These are phyloP conservation scores for Leguminivora glycinivorella DNA, from an alignment of 1,140 invertebrate genomes.

Conservation along the genomic window DNA sequence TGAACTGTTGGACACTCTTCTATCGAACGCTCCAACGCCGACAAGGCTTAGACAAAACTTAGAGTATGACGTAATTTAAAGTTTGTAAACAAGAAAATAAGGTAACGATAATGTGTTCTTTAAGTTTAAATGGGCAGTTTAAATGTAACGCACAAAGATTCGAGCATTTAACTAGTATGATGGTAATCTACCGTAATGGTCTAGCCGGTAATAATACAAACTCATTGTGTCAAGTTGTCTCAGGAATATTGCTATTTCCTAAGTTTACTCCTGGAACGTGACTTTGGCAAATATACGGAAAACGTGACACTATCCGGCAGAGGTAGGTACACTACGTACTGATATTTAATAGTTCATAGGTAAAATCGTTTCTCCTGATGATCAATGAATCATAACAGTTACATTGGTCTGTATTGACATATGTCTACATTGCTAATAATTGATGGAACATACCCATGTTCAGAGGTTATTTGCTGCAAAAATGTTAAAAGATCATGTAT, in stretches of 20 bases:
- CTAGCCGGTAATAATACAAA: not conserved
- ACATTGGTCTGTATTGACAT: too few species aligned
- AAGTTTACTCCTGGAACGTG: not conserved
- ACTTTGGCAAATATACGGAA: not conserved
- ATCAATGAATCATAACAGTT: too few species aligned
- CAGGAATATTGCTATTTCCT: not conserved
- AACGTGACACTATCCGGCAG: not conserved
- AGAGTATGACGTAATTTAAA: not conserved
- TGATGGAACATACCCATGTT: too few species aligned
- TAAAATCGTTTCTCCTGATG: too few species aligned
- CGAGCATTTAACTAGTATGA: not conserved
- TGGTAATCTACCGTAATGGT: not conserved
- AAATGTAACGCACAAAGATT: not conserved
- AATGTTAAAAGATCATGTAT: too few species aligned
- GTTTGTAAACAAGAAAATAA: not conserved
- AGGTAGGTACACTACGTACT: too few species aligned
- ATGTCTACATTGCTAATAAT: too few species aligned
- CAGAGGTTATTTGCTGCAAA: too few species aligned
- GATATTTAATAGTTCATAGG: too few species aligned
- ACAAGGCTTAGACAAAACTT: too few species aligned
- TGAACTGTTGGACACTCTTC: too few species aligned
- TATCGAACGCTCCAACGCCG: too few species aligned
- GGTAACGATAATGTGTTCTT: not conserved
- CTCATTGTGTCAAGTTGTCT: not conserved
- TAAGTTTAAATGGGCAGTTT: not conserved